Base-by-base conservation (phyloP, 2,888 invertebrate species). In the Galerucella calmariensis region DNA sequence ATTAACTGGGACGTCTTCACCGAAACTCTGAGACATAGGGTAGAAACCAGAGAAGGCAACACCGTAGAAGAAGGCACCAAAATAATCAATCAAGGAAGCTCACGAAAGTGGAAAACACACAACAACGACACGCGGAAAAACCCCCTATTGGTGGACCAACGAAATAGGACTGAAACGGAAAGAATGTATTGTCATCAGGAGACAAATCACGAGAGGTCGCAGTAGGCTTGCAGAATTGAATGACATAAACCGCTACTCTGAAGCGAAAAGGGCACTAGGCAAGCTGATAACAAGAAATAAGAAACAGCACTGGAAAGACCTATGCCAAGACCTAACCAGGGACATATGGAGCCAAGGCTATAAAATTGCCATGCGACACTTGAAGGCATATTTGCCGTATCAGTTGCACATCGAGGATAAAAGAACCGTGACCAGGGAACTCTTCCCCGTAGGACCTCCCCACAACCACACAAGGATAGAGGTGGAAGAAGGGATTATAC, bases 321-420 rank as follows among this genome's bases (percentile, higher is more conserved):
- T 8, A 61, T 16, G 61, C 20, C 5, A 11, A 16, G 61, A 61
- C 24, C 24, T 61, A 3, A 35, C 5, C 35, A 35, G 12, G 4
- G 61, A 61, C 12, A 61, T 61, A 24, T 61, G 61, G 61, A 20
- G 61, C 9, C 24, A 24, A 16, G 61, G 61, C 12, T 61, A 61
- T 35, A 61, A 61, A 61, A 61, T 11, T 27, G 61, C 65, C 24
- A 65, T 44, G 46, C 35, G 65, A 65, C 44, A 65, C 12, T 12
- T 53, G 8, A 44, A 10, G 27, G 41, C 41, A 62, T 62, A 41
- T 6, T 6, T 62, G 3, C 62, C 41, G 62, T n/a, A 24, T 3
- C 35, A 27, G n/a, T 44, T n/a, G n/a, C 48, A 16, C 6, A n/a
- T 48, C 2, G 56, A 53, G 6, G 8, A 67, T 1, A 24, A 48